Evolutionary conservation across 2,113 vertebrate genomes (phyloP).

Genomic region (Corythornis vintsioides): DNA sequence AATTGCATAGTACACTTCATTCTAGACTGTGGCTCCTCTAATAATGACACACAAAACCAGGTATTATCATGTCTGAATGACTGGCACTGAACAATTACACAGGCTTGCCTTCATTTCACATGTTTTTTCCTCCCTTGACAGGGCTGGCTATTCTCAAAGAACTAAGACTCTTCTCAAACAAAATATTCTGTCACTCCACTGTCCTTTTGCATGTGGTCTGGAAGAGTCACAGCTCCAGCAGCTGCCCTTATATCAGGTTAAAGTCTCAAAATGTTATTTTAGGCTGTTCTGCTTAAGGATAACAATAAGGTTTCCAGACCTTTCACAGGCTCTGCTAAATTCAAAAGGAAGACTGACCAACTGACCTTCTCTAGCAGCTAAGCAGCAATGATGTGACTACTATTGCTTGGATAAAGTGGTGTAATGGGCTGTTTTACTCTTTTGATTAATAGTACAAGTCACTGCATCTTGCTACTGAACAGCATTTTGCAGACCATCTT

Average conservation of each 20-base stretch:
- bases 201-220: neutral
- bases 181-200: neutral
- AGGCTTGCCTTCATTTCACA: neutral
- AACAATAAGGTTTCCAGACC: neutral
- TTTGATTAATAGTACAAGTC: neutral
- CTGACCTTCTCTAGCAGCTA: neutral
- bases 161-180: neutral
- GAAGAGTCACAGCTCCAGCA: neutral
- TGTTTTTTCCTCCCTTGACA: neutral
- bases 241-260: neutral
- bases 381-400: neutral
- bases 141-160: neutral
- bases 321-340: accelerated
- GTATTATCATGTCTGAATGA: neutral
- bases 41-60: neutral
- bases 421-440: neutral
- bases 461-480: neutral
- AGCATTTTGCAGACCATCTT: neutral
- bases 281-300: neutral
- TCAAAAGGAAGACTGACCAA: neutral
- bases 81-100: neutral
- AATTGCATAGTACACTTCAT: neutral
- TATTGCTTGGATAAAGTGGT: neutral
- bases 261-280: neutral
- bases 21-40: neutral